phyloP scores from a whole-genome alignment of 2,797 vertebrate species.

The Phylloscopus collybita region DNA sequence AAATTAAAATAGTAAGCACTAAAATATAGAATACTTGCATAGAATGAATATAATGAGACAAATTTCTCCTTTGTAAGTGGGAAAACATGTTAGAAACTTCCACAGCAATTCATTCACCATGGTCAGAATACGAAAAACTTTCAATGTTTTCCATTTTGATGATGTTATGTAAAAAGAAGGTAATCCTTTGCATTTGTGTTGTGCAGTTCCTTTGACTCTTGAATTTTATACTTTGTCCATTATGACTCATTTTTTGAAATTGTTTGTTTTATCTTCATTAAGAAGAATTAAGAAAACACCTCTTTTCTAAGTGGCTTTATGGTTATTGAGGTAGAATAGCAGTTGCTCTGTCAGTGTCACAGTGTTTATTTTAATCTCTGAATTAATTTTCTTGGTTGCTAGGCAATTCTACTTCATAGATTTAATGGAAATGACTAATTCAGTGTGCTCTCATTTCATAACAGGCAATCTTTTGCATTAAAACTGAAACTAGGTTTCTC shows the following conservation, averaged over 20 bases:
- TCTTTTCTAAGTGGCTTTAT: not conserved
- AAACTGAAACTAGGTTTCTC: constrained; percentile 14
- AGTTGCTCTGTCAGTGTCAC: constrained; percentile 30
- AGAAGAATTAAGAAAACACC: not conserved
- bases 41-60: not conserved
- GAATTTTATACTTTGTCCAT: not conserved
- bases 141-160: not conserved
- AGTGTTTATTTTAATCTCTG: constrained; percentile 63
- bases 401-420: constrained; percentile 59
- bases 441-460: constrained; percentile 24
- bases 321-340: not conserved
- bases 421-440: constrained; percentile 66
- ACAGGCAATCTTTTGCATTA: not conserved
- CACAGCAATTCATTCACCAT: not conserved
- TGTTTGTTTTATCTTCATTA: not conserved
- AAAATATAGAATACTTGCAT: not conserved
- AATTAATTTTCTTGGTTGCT: constrained; percentile 67
- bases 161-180: not conserved
- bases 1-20: not conserved
- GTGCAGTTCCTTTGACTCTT: not conserved
- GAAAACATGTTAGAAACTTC: not conserved
- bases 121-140: not conserved
- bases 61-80: not conserved
- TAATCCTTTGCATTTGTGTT: not conserved
- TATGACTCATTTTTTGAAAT: not conserved